These are phyloP conservation scores for Oreochromis tanganicae DNA, from an alignment of 2,113 vertebrate species.

Conservation along the genomic window DNA sequence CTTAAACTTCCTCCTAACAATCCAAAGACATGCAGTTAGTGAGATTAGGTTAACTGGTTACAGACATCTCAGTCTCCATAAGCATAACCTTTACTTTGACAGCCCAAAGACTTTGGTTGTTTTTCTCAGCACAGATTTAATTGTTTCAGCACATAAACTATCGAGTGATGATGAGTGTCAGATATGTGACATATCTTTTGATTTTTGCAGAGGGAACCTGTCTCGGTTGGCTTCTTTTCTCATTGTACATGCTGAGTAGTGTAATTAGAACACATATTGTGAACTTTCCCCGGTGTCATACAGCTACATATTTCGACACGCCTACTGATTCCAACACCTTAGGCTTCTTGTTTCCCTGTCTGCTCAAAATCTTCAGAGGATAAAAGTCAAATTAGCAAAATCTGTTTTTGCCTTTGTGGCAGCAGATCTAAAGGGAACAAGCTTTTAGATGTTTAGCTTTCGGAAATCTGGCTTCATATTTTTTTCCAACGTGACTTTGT, in stretches of 20 bases:
- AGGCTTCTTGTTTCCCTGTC: background rate
- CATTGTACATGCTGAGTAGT: conserved; percentile 2
- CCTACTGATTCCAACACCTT: background rate
- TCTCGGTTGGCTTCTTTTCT: background rate
- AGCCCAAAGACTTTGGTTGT: background rate
- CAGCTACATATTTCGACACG: background rate
- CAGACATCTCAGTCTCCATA: background rate
- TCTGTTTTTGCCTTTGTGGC: background rate
- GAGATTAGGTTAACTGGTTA: background rate
- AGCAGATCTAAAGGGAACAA: background rate
- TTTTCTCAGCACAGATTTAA: background rate
- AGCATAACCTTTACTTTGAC: background rate
- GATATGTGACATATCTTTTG: background rate
- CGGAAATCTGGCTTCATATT: background rate
- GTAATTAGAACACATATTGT: conserved; percentile 33
- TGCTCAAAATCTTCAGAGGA: background rate
- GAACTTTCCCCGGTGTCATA: background rate
- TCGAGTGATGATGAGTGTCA: conserved; percentile 1
- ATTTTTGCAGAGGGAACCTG: background rate
- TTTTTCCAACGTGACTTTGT: background rate
- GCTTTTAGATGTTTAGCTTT: background rate
- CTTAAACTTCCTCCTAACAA: background rate
- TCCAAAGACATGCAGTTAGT: background rate
- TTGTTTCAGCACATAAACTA: conserved; percentile 1
- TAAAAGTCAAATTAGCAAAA: background rate